These are phyloP conservation scores for Myripristis murdjan DNA, from an alignment of 2,797 vertebrate genomes.

Conservation along the genomic window DNA sequence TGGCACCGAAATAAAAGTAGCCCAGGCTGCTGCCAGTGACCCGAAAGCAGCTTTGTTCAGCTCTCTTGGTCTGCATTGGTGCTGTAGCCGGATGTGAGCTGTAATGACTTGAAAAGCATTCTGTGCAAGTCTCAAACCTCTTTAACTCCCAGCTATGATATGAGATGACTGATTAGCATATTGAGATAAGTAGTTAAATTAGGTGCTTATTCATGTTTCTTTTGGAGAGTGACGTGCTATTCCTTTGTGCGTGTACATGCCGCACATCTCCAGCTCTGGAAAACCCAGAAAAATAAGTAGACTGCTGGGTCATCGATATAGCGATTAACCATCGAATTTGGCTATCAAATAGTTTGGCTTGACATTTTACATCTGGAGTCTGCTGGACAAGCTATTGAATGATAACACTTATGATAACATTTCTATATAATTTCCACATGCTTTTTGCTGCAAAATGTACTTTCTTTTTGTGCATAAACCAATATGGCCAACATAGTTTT, in stretches of 20 bases:
- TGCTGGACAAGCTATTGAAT: no score
- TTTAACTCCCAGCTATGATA: neutral
- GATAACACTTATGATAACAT: no score
- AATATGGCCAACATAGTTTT: no score
- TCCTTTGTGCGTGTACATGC: neutral
- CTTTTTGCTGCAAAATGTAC: no score
- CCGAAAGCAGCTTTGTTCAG: conserved; percentile 46
- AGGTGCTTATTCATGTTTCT: neutral
- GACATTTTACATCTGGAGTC: no score
- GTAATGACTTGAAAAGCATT: conserved; percentile 2
- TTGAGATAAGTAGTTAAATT: neutral
- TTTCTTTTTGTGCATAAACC: no score
- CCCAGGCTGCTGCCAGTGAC: conserved; percentile 48
- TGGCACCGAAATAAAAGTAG: conserved; percentile 63
- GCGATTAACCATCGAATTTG: no score
- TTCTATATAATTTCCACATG: no score
- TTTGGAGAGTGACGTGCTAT: conserved; percentile 1
- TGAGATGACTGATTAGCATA: neutral
- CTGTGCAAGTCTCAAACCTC: neutral
- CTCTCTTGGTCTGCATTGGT: conserved; percentile 23
- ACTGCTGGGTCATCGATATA: no score
- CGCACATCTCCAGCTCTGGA: neutral
- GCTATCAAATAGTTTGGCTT: no score
- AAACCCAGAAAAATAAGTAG: neutral
- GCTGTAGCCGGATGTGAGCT: neutral